phyloP scores from a whole-genome alignment of 1,140 invertebrate species.

The Semibalanus balanoides region DNA sequence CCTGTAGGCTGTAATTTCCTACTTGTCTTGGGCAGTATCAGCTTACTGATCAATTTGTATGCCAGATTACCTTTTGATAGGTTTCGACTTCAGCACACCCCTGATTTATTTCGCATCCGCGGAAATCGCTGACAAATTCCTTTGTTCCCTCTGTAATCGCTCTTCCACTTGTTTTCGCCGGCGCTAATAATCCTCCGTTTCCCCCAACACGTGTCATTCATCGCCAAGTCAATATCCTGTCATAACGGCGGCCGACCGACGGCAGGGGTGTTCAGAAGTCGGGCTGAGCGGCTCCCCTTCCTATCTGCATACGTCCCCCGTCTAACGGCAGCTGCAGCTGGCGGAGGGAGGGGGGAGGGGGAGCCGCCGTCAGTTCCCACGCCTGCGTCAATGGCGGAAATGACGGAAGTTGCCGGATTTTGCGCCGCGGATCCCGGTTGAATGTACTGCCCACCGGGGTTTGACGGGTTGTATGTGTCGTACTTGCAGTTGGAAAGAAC shows the following conservation, averaged over 20 bases:
- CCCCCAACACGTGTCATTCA: neutral
- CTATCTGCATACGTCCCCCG: neutral
- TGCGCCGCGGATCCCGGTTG: neutral
- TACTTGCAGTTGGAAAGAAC: slow-evolving; percentile 59
- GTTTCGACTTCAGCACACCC: neutral
- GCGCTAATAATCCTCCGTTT: neutral
- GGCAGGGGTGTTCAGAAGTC: neutral
- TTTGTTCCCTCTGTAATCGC: neutral
- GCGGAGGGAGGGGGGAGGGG: too few relatives aligned
- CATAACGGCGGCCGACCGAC: neutral
- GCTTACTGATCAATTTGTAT: neutral
- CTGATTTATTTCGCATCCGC: slow-evolving; percentile 1
- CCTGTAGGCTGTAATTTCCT: too few relatives aligned
- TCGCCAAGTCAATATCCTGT: neutral
- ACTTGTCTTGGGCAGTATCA: too few relatives aligned
- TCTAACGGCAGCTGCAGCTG: neutral
- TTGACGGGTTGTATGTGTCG: slow-evolving; percentile 2
- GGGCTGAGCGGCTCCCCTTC: neutral
- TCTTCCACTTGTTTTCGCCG: neutral
- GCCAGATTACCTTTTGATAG: neutral
- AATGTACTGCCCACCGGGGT: neutral
- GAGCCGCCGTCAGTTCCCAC: neutral
- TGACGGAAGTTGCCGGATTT: neutral
- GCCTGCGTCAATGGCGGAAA: neutral
- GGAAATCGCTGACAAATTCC: neutral